Conservation (phyloP, 2,113 vertebrate genomes). For the Chiloscyllium plagiosum region DNA sequence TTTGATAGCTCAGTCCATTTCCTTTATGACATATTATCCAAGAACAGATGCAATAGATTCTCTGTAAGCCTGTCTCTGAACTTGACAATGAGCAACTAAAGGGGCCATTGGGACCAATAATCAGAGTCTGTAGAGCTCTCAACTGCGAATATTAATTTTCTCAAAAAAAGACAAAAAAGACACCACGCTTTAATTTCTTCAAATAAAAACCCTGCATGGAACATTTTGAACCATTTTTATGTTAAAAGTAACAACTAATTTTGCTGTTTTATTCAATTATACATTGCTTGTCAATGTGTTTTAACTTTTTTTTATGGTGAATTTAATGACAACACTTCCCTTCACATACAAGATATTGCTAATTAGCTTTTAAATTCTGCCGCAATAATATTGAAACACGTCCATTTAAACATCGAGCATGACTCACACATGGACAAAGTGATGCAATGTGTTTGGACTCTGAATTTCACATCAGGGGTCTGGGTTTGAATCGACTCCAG, state of each 20-base stretch:
- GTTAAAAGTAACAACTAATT: background rate
- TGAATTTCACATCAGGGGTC: conserved; percentile 6
- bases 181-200: background rate
- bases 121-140: background rate
- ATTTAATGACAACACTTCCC: background rate
- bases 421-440: background rate
- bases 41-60: conserved; percentile 28
- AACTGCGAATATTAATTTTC: background rate
- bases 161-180: background rate
- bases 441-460: conserved; percentile 19
- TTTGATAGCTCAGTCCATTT: background rate
- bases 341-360: background rate
- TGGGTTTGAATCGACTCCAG: conserved; percentile 17
- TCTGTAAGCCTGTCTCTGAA: background rate
- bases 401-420: background rate
- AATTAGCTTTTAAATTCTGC: background rate
- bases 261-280: background rate
- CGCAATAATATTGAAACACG: background rate
- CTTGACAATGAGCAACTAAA: background rate
- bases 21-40: conserved; percentile 16
- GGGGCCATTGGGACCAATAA: background rate
- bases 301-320: background rate
- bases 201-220: background rate
- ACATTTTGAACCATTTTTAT: background rate
- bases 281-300: background rate